Evolutionary conservation across 2,113 vertebrate species (phyloP), one percentile per base, ranked within the genome.

Genomic region (Merops nubicus): DNA sequence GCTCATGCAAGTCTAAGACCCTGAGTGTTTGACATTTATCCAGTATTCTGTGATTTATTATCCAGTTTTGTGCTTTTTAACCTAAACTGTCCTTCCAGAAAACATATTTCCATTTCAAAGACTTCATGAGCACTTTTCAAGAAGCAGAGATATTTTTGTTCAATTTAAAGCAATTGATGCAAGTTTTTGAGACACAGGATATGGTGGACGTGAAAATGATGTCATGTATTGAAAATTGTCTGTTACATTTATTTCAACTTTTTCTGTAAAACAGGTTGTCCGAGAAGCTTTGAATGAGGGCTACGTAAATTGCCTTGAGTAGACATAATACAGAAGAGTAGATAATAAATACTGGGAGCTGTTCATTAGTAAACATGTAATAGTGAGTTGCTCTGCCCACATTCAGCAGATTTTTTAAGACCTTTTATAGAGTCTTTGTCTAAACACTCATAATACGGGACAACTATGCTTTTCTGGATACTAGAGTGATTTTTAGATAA

Each of bases 71-170:
- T 88, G 48, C 21, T n/a, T 91, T 93, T 95, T 67, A 84, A 69
- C 64, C 21, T 59, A 81, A 93, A 77, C 25, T 84, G 13, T 84
- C 60, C 36, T 87, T 91, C 64, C 42, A 85, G 56, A 75, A 95
- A 93, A 82, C 40, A 65, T 70, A 38, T 88, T 91, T 93, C 57
- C 31, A 53, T 88, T 96, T 94, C 78, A 93, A 92, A 88, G 53
- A 29, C 50, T 93, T 79, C 75, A 73, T 86, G 42, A 85, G 21
- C 19, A 83, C 26, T 65, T 82, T 83, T 72, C 67, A 57, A n/a
- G n/a, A 25, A 95, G 31, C 8, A 88, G 63, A 82, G 73, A 57
- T 79, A 51, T 40, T 93, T 93, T 85, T 89, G n/a, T 64, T 60
- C 57, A 69, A 9, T 92, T 92, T 85, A 38, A 88, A 42, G 28